These are phyloP conservation scores for Vipera ursinii DNA, from an alignment of 2,797 vertebrate genomes.

Conservation along the genomic window DNA sequence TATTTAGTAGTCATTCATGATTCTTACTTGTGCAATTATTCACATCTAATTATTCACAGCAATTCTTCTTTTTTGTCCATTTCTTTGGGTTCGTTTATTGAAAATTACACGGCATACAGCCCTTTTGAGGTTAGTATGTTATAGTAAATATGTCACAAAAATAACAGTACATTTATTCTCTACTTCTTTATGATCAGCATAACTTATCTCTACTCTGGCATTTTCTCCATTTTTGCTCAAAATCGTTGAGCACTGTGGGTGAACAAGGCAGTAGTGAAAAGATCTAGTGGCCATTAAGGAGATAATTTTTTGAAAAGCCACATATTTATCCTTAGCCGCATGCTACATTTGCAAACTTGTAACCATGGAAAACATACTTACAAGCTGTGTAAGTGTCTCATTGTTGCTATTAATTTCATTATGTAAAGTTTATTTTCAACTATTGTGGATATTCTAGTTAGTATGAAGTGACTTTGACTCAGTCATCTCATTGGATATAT, in stretches of 20 bases:
- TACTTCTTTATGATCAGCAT: background rate
- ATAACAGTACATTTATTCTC: background rate
- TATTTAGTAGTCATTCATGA: conserved; percentile 7
- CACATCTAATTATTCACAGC: conserved; percentile 8
- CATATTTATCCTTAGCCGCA: background rate
- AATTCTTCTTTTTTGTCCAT: background rate
- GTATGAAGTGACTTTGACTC: background rate
- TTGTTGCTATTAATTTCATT: background rate
- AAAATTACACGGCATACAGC: background rate
- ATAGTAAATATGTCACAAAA: background rate
- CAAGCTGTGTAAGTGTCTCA: background rate
- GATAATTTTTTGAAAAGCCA: background rate
- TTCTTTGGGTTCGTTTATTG: conserved; percentile 7
- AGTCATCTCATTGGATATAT: background rate
- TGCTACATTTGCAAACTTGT: background rate
- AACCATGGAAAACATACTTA: background rate
- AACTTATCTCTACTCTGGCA: background rate
- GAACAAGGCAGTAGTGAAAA: background rate
- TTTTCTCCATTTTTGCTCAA: background rate
- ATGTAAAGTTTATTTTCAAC: background rate
- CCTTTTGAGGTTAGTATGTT: background rate
- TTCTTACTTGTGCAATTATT: conserved; percentile 13
- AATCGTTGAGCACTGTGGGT: background rate
- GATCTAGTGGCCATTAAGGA: background rate
- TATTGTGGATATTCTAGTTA: background rate